These are phyloP conservation scores for Lethenteron camtschaticum DNA, from an alignment of 2,113 vertebrate genomes.

Conservation along the genomic window DNA sequence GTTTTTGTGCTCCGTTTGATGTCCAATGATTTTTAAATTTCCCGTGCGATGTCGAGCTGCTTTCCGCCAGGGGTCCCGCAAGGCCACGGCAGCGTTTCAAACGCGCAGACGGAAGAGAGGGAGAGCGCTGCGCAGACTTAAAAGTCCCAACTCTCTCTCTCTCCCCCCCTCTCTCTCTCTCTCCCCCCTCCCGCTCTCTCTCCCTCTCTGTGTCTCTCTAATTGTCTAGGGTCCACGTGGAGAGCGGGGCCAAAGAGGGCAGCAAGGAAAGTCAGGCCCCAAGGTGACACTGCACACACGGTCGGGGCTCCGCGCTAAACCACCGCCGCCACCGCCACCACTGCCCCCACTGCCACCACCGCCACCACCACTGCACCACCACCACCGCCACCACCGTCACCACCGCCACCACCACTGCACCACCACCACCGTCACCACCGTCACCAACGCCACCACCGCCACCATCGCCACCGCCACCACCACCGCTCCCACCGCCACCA, in stretches of 20 bases:
- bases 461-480: no score
- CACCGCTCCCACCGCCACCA: no score
- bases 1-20: no score
- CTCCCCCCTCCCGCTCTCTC: not conserved
- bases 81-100: no score
- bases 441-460: no score
- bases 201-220: no score
- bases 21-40: no score
- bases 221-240: slow-evolving; percentile 2
- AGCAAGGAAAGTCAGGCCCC: not conserved
- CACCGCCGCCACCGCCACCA: not conserved
- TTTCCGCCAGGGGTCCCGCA: no score
- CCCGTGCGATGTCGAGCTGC: no score
- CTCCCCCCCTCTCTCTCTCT: not conserved
- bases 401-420: not conserved
- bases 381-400: not conserved
- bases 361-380: not conserved
- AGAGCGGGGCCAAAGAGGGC: slow-evolving; percentile 5
- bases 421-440: no score
- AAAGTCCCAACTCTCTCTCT: not conserved
- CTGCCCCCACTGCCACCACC: not conserved
- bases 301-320: not conserved
- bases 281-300: not conserved
- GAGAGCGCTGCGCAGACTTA: no score
- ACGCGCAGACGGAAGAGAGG: no score